Evolutionary conservation across 1,140 invertebrate species (phyloP).

Genomic region (Heliconius melpomene): DNA sequence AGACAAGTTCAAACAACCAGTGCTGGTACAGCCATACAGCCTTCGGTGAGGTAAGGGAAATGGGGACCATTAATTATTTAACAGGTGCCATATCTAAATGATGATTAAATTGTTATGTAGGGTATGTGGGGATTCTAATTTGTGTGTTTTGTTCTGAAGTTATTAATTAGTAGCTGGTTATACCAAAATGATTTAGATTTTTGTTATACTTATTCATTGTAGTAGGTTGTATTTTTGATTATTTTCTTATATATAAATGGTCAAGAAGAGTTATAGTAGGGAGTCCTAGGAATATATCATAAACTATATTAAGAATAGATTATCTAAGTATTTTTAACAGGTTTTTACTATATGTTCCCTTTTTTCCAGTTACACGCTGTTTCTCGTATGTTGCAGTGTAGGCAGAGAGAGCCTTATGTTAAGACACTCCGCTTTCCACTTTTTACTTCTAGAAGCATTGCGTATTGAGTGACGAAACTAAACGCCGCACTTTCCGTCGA

Average conservation of each 20-base stretch:
- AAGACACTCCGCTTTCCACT: too few relatives aligned
- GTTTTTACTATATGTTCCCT: background rate
- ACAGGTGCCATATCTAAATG: slow-evolving; percentile 3
- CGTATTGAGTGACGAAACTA: too few relatives aligned
- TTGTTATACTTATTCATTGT: background rate
- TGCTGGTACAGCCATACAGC: background rate
- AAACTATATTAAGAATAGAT: background rate
- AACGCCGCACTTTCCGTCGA: too few relatives aligned
- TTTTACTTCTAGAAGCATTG: too few relatives aligned
- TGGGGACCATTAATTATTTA: slow-evolving; percentile 6
- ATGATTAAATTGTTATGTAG: background rate
- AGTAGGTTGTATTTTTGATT: too few relatives aligned
- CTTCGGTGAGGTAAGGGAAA: background rate
- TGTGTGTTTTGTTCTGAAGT: background rate
- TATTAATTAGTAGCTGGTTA: background rate
- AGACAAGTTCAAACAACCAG: slow-evolving; percentile 32
- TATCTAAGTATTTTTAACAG: background rate
- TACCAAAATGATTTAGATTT: too few relatives aligned
- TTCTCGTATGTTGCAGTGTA: too few relatives aligned
- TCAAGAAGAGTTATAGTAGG: too few relatives aligned
- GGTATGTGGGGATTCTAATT: background rate
- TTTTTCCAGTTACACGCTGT: too few relatives aligned
- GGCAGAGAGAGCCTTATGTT: too few relatives aligned
- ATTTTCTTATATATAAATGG: too few relatives aligned
- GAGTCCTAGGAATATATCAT: too few relatives aligned